Evolutionary conservation across 2,888 invertebrate genomes (phyloP).

Genomic region (Dicranocentrus wangi): DNA sequence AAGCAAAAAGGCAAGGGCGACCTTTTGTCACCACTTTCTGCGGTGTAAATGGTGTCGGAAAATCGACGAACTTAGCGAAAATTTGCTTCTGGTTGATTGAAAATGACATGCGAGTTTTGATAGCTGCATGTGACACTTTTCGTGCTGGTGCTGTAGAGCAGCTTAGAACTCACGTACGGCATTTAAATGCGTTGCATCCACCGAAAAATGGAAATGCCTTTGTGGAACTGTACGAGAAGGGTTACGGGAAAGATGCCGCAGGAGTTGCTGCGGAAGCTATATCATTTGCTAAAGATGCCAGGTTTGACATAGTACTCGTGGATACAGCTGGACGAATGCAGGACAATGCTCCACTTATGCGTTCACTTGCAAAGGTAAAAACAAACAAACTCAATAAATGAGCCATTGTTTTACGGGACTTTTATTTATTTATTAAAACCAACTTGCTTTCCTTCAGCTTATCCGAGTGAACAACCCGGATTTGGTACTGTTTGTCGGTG

Average conservation of each 20-base stretch:
- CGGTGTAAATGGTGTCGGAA: slow-evolving; percentile 99
- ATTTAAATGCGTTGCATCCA: slow-evolving; percentile 95
- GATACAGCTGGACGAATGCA: slow-evolving; percentile 99
- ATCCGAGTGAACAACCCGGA: slow-evolving; percentile 98
- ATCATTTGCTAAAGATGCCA: slow-evolving; percentile 86
- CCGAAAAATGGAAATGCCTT: slow-evolving; percentile 82
- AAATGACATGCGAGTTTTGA: slow-evolving; percentile 94
- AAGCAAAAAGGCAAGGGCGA: slow-evolving; percentile 85
- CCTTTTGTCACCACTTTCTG: slow-evolving; percentile 98
- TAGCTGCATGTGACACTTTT: slow-evolving; percentile 99
- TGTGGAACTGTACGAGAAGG: slow-evolving; percentile 98
- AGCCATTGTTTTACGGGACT: background rate
- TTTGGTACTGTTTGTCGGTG: slow-evolving; percentile 98
- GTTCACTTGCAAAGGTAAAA: slow-evolving; percentile 89
- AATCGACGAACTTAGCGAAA: slow-evolving; percentile 98
- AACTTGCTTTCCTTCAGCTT: slow-evolving; percentile 77
- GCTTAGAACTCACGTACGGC: slow-evolving; percentile 92
- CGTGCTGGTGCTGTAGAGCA: slow-evolving; percentile 99
- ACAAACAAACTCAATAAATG: background rate
- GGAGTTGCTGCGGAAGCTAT: slow-evolving; percentile 99
- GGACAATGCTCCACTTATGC: slow-evolving; percentile 99
- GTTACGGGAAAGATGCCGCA: slow-evolving; percentile 98
- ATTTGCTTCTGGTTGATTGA: slow-evolving; percentile 99
- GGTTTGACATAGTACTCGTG: slow-evolving; percentile 93
- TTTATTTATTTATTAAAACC: background rate